Evolutionary conservation across 64 coral and sea anemone genomes (phyloP).

Genomic region (Acropora yongei): DNA sequence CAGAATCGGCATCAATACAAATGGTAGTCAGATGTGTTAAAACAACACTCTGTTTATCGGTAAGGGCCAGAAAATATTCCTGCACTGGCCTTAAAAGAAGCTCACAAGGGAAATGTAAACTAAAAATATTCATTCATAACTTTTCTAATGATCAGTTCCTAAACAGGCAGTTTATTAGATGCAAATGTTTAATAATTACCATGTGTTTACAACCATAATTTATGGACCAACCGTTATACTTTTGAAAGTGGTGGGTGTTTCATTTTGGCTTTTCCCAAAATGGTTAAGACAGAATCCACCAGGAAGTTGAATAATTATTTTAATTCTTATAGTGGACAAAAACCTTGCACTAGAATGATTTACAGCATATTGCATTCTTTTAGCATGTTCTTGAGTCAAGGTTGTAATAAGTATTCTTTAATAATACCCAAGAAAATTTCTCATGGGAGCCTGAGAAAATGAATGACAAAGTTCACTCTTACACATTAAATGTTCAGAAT

Average conservation of each 20-base stretch:
- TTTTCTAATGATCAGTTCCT: conserved; percentile 11
- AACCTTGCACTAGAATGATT: not conserved
- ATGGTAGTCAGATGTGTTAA: not conserved
- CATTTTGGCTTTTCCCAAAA: not conserved
- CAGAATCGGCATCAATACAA: conserved; percentile 48
- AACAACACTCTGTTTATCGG: conserved; percentile 12
- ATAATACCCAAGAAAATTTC: no score
- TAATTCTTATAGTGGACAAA: not conserved
- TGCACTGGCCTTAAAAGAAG: not conserved
- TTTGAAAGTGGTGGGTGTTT: conserved; percentile 3
- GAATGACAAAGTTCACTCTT: no score
- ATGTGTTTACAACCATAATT: conserved; percentile 6
- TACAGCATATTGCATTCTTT: no score
- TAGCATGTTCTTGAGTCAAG: no score
- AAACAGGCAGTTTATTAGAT: conserved; percentile 13
- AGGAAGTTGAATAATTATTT: not conserved
- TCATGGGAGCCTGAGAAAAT: no score
- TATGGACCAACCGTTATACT: not conserved
- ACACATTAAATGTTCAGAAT: no score
- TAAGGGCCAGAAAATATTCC: conserved; percentile 12
- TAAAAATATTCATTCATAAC: not conserved
- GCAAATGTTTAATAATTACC: not conserved
- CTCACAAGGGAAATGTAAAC: conserved; percentile 9
- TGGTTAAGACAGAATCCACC: not conserved
- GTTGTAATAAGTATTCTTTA: no score